phyloP scores from a whole-genome alignment of 2,797 vertebrate species.

The Eleutherodactylus coqui region DNA sequence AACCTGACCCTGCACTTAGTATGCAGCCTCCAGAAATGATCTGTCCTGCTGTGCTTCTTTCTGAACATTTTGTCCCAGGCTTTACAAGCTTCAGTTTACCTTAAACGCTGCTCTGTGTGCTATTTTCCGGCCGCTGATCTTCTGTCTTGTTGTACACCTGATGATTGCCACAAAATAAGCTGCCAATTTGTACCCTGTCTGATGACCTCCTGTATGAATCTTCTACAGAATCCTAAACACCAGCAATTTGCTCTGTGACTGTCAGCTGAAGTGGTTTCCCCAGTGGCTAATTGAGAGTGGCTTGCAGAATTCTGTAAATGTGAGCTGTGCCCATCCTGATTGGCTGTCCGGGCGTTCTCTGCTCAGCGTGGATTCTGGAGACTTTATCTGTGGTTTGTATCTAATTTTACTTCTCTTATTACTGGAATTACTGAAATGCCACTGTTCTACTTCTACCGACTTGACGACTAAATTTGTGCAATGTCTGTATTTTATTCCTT shows the following conservation, averaged over 20 bases:
- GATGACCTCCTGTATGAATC: conserved; percentile 40
- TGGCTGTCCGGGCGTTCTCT: conserved; percentile 81
- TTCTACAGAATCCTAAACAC: conserved; percentile 86
- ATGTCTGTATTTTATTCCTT: too few species aligned
- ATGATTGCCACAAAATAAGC: background rate
- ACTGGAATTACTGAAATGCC: background rate
- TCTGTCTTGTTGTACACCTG: background rate
- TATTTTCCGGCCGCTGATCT: background rate
- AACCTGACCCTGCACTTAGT: background rate
- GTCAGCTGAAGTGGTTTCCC: conserved; percentile 90
- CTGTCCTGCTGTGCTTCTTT: background rate
- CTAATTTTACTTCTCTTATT: conserved; percentile 19
- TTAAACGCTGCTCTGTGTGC: background rate
- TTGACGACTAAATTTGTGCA: background rate
- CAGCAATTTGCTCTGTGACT: conserved; percentile 91
- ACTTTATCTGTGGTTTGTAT: conserved; percentile 83
- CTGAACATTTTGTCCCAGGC: background rate
- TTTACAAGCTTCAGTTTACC: background rate
- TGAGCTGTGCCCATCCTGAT: conserved; percentile 86
- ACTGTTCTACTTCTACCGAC: background rate
- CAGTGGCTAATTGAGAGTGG: conserved; percentile 80
- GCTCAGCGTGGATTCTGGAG: conserved; percentile 76
- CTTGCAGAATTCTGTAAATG: conserved; percentile 81
- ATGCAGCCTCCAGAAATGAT: background rate
- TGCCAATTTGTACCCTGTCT: background rate